These are phyloP conservation scores for Thunnus thynnus DNA, from an alignment of 2,113 vertebrate species.

Conservation along the genomic window DNA sequence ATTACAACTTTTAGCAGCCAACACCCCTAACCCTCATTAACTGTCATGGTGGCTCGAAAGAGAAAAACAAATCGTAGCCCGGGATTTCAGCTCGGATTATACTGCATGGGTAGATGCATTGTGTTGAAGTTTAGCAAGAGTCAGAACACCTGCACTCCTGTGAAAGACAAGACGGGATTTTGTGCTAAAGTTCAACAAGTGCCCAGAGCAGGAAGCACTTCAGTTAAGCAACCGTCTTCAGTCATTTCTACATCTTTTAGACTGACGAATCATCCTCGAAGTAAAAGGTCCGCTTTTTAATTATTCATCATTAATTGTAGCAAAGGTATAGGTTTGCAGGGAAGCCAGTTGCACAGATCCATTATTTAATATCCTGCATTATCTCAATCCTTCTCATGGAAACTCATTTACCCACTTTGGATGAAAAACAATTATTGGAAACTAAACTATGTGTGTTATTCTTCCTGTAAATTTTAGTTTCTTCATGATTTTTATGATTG, in stretches of 20 bases:
- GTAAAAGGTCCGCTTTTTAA: slow-evolving; percentile 54
- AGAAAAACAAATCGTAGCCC: slow-evolving; percentile 2
- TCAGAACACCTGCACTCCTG: not conserved
- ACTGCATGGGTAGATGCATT: not conserved
- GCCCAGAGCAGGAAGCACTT: slow-evolving; percentile 11
- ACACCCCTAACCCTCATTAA: slow-evolving; percentile 44
- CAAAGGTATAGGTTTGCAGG: slow-evolving; percentile 34
- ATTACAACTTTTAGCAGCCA: slow-evolving; percentile 74
- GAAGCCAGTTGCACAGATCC: slow-evolving; percentile 27
- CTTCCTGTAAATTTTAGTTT: not conserved
- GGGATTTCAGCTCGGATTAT: slow-evolving; percentile 2
- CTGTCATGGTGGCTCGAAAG: slow-evolving; percentile 35
- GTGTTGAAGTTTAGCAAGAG: slow-evolving; percentile 14
- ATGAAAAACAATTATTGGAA: slow-evolving; percentile 37
- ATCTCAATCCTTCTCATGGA: slow-evolving; percentile 7
- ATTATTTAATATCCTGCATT: slow-evolving; percentile 57
- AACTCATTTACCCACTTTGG: slow-evolving; percentile 25
- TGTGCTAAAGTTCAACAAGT: slow-evolving; percentile 15
- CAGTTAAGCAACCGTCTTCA: not conserved
- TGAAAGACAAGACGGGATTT: not conserved
- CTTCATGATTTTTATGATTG: not conserved
- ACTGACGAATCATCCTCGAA: slow-evolving; percentile 18
- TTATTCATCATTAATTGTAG: slow-evolving; percentile 61
- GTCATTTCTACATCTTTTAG: slow-evolving; percentile 13
- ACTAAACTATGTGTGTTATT: not conserved